Evolutionary conservation across 2,888 invertebrate genomes (phyloP).

Genomic region (Drosophila mimica): DNA sequence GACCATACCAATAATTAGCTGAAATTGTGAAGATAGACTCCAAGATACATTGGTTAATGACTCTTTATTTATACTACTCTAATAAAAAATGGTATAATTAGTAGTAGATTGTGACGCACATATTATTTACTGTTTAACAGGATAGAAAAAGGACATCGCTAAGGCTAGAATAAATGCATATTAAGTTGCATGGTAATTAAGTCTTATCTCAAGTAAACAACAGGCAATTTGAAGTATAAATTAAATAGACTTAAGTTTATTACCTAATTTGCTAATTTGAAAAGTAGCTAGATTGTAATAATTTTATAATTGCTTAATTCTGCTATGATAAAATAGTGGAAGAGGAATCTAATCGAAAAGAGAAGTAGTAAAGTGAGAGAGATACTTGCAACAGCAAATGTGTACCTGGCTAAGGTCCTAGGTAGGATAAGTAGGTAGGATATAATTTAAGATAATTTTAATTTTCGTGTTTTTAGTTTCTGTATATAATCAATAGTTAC

Average conservation of each 20-base stretch:
- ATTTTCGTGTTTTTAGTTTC: neutral
- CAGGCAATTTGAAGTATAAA: neutral
- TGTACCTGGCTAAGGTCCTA: neutral
- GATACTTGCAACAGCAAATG: neutral
- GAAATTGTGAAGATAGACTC: neutral
- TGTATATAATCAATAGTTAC: neutral
- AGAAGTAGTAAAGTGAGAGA: neutral
- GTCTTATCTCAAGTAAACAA: neutral
- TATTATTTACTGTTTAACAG: neutral
- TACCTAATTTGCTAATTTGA: neutral
- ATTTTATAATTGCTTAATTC: neutral
- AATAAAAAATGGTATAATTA: neutral
- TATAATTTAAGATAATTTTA: neutral
- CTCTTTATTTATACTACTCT: neutral
- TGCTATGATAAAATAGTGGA: neutral
- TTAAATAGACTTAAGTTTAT: neutral
- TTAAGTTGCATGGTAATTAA: neutral
- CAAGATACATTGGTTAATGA: neutral
- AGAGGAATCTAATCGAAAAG: neutral
- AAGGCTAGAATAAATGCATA: neutral
- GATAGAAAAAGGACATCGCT: neutral
- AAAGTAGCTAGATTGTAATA: neutral
- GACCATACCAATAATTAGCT: neutral
- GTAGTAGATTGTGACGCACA: neutral
- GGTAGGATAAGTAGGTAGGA: neutral